These are phyloP conservation scores for Coecobrya sp. DNA, from an alignment of 2,888 invertebrate genomes.

Conservation along the genomic window DNA sequence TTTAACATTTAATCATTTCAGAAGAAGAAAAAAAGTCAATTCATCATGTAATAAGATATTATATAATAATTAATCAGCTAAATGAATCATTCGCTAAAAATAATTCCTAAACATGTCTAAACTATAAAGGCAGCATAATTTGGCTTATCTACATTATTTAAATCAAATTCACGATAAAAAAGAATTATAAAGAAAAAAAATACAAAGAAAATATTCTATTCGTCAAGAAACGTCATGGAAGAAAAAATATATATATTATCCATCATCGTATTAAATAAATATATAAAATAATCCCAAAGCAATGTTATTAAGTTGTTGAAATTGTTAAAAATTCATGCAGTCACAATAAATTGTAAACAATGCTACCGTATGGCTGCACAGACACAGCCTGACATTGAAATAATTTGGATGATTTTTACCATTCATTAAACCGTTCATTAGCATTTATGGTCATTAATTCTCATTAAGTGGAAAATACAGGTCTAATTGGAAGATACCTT, in stretches of 20 bases:
- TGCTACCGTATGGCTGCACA: conserved; percentile 71
- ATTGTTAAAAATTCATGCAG: conserved; percentile 75
- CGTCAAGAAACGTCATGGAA: conserved; percentile 56
- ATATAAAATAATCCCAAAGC: conserved; percentile 60
- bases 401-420: background rate
- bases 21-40: conserved; percentile 66
- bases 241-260: conserved; percentile 49
- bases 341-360: conserved; percentile 80
- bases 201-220: conserved; percentile 52
- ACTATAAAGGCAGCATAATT: conserved; percentile 53
- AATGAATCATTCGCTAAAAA: conserved; percentile 50
- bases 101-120: conserved; percentile 10
- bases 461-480: no score
- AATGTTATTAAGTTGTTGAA: conserved; percentile 80
- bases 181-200: conserved; percentile 42
- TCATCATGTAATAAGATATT: conserved; percentile 60
- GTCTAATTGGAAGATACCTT: no score
- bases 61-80: conserved; percentile 30
- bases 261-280: conserved; percentile 27
- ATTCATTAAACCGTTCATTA: background rate
- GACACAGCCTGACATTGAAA: conserved; percentile 63
- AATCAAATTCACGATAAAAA: conserved; percentile 23
- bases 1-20: conserved; percentile 50
- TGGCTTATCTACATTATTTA: conserved; percentile 45
- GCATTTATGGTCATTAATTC: background rate